phyloP scores from a whole-genome alignment of 2,797 vertebrate genomes.

The Sylvia borin region DNA sequence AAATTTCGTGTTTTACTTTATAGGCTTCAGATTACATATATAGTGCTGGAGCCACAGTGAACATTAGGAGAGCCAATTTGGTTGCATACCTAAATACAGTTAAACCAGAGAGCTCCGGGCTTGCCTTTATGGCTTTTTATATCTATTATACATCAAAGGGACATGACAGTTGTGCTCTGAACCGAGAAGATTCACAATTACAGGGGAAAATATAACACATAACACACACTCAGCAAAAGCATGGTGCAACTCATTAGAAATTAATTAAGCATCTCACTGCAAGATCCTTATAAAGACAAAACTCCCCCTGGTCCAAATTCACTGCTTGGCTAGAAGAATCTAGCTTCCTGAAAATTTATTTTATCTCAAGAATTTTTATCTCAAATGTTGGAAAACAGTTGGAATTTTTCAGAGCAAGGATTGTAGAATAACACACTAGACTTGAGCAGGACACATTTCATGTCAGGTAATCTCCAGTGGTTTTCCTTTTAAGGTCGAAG shows the following conservation, averaged over 20 bases:
- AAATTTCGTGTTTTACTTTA: conserved; percentile 24
- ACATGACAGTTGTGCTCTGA: background rate
- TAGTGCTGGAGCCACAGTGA: background rate
- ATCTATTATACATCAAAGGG: conserved; percentile 63
- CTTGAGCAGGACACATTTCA: background rate
- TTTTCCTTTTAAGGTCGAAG: background rate
- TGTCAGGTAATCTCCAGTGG: background rate
- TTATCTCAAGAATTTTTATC: background rate
- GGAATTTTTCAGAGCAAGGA: background rate
- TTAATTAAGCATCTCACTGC: conserved; percentile 24
- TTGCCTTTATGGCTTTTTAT: conserved; percentile 11
- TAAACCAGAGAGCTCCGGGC: conserved; percentile 27
- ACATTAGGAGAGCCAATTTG: conserved; percentile 24
- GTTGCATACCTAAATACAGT: conserved; percentile 40
- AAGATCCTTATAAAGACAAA: background rate
- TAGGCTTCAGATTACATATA: background rate
- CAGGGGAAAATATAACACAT: background rate
- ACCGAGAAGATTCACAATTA: conserved; percentile 25
- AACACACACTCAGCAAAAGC: background rate
- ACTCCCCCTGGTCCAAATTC: background rate
- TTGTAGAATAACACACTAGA: background rate
- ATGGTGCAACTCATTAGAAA: conserved; percentile 4
- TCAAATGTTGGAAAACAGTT: background rate
- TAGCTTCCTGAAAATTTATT: background rate
- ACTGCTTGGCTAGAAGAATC: background rate